Base-by-base conservation (phyloP, 2,888 invertebrate species). In the Pyrrhosoma nymphula region DNA sequence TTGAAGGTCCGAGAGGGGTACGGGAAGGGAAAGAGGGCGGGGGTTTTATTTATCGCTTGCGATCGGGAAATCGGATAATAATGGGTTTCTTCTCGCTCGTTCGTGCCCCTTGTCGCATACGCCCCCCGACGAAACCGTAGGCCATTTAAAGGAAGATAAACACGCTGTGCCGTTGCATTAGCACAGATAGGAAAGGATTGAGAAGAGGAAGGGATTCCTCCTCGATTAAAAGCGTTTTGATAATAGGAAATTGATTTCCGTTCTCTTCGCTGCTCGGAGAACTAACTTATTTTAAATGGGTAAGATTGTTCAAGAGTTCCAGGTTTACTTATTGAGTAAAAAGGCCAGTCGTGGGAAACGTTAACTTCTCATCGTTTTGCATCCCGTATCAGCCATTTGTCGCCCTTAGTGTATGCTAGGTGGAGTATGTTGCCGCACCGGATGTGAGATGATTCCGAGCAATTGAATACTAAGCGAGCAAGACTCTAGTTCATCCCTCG, bases 41-140 rank as follows among this genome's bases (percentile, higher is more conserved):
- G 89, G 23, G 55, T 89, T 89, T 56, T 56, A 56, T 89, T 89
- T 89, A 56, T 89, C 47, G 89, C 47, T 39, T 26, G 89, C 16
- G 89, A 55, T n/a, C 56, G 89, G 89, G 35, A 89, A 89, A 89
- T 89, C 89, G 89, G 89, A 89, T n/a, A 89, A 56, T 89, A 89
- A 89, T 89, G 89, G 89, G 56, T 82, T 88, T 55, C 89, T 89
- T 89, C 56, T 56, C 89, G n/a, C 20, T 18, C 47, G 82, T 89
- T 26, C 89, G 89, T 55, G n/a, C 89, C 56, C 55, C 18, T 26
- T 35, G 89, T 56, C 56, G 89, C 56, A 26, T 89, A 12, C 88
- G 88, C 88, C 39, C 69, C 10, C 35, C 82, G 35, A 35, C 35
- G 82, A 35, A 55, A 56, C 56, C 8, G 35, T 56, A 26, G 56